Base-by-base conservation (phyloP, 2,113 vertebrate genomes). In the Patagioenas fasciata region DNA sequence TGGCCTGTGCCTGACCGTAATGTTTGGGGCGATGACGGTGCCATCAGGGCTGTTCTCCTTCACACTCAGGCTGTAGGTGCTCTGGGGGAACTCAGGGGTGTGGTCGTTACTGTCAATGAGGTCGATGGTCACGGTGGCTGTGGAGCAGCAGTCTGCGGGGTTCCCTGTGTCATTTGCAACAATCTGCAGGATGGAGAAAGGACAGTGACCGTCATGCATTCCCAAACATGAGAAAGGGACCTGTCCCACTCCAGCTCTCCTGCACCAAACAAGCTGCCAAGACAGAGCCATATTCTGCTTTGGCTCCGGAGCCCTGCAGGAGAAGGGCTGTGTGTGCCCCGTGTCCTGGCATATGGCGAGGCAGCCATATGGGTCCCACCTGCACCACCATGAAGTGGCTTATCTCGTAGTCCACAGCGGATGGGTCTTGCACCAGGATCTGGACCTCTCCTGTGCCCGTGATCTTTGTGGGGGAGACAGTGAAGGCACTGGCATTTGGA, bases 21-120 rank as follows among this genome's bases (percentile, higher is more conserved):
- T 98, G 17, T 5, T 97, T 31, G 7, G 11, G 42, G 98, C 25
- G 32, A 94, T 10, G 47, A 92, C 0, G 5, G 83, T 98, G 81
- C 98, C 98, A 2, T 23, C 5, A 2, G 71, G 9, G 80, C 98
- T 98, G 95, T 99, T 95, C 93, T 99, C 99, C 6, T 31, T 0
- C 75, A 99, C 97, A 0, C 1, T 25, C 28, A 99, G 70, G 21
- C 58, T 29, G 67, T 99, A 99, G 11, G 65, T 79, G 36, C 93
- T 96, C 6, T 98, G 1, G 26, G 61, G 11, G 79, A 99, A 99
- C 6, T 12, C 69, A 5, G 99, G 99, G 51, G 64, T 97, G 91
- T 99, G 98, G 97, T 99, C 99, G 5, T 99, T 99, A 42, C 69
- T 88, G 70, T 99, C 99, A 19, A 89, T 96, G 80, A 99, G 96